These are phyloP conservation scores for Thereuonema tuberculata DNA, from an alignment of 1,140 invertebrate species.

Conservation along the genomic window DNA sequence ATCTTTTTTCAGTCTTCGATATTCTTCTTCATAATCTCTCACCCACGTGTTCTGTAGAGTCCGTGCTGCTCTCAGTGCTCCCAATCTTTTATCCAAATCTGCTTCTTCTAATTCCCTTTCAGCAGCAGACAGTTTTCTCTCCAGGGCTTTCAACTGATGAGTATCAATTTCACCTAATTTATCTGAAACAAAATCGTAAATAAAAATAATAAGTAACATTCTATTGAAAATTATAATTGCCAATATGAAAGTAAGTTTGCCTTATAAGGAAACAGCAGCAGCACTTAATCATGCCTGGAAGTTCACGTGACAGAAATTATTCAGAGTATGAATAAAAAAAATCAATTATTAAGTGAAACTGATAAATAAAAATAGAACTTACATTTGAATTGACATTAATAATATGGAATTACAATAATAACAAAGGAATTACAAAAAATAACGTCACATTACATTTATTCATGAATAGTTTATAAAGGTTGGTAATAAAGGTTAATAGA, in stretches of 20 bases:
- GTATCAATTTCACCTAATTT: conserved; percentile 35
- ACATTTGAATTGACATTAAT: too few species aligned
- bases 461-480: too few species aligned
- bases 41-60: conserved; percentile 59
- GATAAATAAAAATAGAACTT: too few species aligned
- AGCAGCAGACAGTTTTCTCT: conserved; percentile 52
- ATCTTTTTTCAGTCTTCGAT: conserved; percentile 53
- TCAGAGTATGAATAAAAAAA: too few species aligned
- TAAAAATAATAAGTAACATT: neutral
- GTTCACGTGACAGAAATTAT: too few species aligned
- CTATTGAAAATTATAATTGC: neutral
- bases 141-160: conserved; percentile 50
- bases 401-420: too few species aligned
- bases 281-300: too few species aligned
- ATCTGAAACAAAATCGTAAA: conserved; percentile 3
- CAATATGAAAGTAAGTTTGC: neutral
- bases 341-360: too few species aligned
- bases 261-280: neutral
- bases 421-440: too few species aligned
- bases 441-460: too few species aligned
- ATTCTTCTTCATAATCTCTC: conserved; percentile 65
- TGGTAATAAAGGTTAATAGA: too few species aligned
- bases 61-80: conserved; percentile 51
- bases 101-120: conserved; percentile 55
- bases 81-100: conserved; percentile 59